Evolutionary conservation across 2,888 invertebrate species (phyloP), one percentile per base, ranked within the genome.

Genomic region (Dimorphilus gyrociliatus): DNA sequence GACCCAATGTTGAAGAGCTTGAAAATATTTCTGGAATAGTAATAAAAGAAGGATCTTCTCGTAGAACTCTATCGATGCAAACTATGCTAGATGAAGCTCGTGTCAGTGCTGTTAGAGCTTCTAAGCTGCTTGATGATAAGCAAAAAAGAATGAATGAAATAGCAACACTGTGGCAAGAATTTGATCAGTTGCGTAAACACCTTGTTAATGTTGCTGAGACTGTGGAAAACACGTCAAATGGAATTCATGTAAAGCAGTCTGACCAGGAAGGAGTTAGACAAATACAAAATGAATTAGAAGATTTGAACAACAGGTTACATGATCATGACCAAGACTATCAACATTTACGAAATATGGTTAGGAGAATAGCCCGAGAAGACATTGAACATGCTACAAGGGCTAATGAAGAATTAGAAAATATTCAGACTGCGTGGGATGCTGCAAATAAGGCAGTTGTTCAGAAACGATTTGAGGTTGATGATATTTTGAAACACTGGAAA

Each of bases 311-410:
- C 32, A 50, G 55, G 21, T 42, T 59, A 32, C 42, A 48, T 23
- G 39, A 40, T 6, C 39, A 42, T 33, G 50, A 50, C 39, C 45
- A 51, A 23, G 50, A 52, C 29, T 53, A 50, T 68, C 78, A 32
- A 70, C 75, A 46, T 62, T 82, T 40, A 74, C 82, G 73, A 74
- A 78, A 51, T 76, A 79, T 64, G 78, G 86, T 62, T 75, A 79
- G 49, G 13, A 50, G 53, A 36, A 48, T 57, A 33, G 47, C 48
- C 46, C 44, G 48, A 23, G 41, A 45, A 8, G 57, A 55, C 36
- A 40, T 44, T 14, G 35, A 38, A 19, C 47, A 48, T 29, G 39
- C 41, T 7, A 35, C 41, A 1, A 39, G 42, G 15, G 46, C 51
- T n/a, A 51, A 55, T 38, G 41, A 42, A 17, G 45, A 45, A 27